A percentile compares a stretch with the other conserved stretches of the same genome.
phyloP scores from a whole-genome alignment of 1,140 invertebrate species.

The Colletes latitarsis region DNA sequence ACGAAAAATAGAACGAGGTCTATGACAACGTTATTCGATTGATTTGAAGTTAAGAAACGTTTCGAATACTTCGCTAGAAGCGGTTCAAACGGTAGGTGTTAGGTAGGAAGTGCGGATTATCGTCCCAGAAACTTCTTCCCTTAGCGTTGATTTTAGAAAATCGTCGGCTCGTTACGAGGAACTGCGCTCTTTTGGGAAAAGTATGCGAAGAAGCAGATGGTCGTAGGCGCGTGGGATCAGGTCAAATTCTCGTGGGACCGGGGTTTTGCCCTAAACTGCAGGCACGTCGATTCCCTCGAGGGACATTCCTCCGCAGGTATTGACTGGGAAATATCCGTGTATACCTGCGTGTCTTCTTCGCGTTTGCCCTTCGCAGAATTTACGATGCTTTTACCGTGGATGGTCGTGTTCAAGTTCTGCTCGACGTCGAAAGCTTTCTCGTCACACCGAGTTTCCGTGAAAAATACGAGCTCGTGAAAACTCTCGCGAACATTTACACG shows the following conservation, averaged over 20 bases:
- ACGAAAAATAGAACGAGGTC: too few relatives aligned
- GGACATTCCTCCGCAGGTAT: slow-evolving; percentile 41
- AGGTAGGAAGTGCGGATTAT: too few relatives aligned
- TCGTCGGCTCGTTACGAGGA: neutral
- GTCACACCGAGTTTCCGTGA: neutral
- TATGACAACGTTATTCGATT: too few relatives aligned
- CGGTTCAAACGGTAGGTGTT: too few relatives aligned
- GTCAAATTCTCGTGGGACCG: slow-evolving; percentile 41
- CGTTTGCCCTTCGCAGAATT: neutral
- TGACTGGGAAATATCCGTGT: slow-evolving; percentile 13
- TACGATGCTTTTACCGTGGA: slow-evolving; percentile 1
- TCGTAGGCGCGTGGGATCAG: slow-evolving; percentile 42
- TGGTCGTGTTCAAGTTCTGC: too few relatives aligned
- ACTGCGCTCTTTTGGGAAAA: slow-evolving; percentile 26
- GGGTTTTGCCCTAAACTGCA: slow-evolving; percentile 18
- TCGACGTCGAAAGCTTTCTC: too few relatives aligned
- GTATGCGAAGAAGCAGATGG: slow-evolving; percentile 31
- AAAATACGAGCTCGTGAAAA: neutral
- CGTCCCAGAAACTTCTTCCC: too few relatives aligned
- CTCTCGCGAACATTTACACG: too few relatives aligned
- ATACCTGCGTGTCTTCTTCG: slow-evolving; percentile 2
- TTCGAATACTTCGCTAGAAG: too few relatives aligned
- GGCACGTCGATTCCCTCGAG: slow-evolving; percentile 2
- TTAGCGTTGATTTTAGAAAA: too few relatives aligned
- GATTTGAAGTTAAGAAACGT: too few relatives aligned